Evolutionary conservation across 2,113 vertebrate genomes (phyloP).

Genomic region (Spilogale gracilis): DNA sequence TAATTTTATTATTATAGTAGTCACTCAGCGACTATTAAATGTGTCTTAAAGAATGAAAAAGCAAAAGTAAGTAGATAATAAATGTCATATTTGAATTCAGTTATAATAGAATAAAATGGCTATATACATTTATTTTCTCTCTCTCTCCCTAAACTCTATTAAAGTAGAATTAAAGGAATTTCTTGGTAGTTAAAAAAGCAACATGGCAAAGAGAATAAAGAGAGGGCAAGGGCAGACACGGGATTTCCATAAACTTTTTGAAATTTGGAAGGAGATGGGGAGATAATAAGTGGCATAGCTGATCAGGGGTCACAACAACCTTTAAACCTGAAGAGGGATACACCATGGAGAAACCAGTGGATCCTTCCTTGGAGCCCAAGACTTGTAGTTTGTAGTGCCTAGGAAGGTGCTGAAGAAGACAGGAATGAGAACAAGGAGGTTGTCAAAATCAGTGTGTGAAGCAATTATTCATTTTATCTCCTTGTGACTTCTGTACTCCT

Average conservation of each 20-base stretch:
- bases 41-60: slow-evolving; percentile 57
- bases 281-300: neutral
- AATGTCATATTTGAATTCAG: slow-evolving; percentile 69
- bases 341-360: neutral
- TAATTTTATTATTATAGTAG: slow-evolving; percentile 68
- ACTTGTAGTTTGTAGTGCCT: fast-evolving
- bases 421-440: neutral
- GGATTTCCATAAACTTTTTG: neutral
- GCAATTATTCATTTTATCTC: neutral
- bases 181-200: slow-evolving; percentile 47
- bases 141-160: slow-evolving; percentile 56
- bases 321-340: neutral
- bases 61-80: slow-evolving; percentile 73
- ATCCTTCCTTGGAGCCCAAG: too few species aligned
- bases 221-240: neutral
- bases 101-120: slow-evolving; percentile 59
- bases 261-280: neutral
- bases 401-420: neutral
- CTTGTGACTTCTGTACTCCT: too few species aligned
- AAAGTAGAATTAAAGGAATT: slow-evolving; percentile 63
- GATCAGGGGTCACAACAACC: neutral
- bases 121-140: slow-evolving; percentile 64
- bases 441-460: neutral
- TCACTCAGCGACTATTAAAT: slow-evolving; percentile 74
- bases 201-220: neutral